Percentiles rank a stretch among this genome's conserved stretches.
These are phyloP conservation scores for Drosophila orosa DNA, from an alignment of 1,140 invertebrate species.

Conservation along the genomic window DNA sequence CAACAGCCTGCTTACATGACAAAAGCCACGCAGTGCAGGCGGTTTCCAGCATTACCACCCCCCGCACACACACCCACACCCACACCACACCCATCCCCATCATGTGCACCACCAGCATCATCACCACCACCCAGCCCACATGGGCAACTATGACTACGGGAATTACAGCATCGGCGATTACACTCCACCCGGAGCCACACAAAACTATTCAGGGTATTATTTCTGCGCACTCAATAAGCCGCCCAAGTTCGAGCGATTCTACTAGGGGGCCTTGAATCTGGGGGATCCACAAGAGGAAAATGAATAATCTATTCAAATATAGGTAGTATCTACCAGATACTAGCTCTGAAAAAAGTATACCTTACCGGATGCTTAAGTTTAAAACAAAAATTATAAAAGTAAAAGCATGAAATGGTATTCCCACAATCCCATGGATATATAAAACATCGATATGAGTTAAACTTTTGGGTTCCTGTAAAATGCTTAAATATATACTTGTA, in stretches of 20 bases:
- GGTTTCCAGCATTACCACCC: conserved; percentile 83
- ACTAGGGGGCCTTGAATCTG: conserved; percentile 43
- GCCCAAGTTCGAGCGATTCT: conserved; percentile 82
- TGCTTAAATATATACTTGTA: not conserved
- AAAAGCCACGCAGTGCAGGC: conserved; percentile 83
- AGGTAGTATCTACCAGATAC: conserved; percentile 28
- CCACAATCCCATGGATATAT: conserved; percentile 11
- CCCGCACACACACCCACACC: conserved; percentile 54
- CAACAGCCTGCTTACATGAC: conserved; percentile 86
- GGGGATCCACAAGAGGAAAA: not conserved
- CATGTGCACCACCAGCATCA: conserved; percentile 41
- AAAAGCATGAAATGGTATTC: not conserved
- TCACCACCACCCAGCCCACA: conserved; percentile 58
- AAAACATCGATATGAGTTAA: not conserved
- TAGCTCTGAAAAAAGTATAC: conserved; percentile 1
- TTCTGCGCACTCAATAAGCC: conserved; percentile 84
- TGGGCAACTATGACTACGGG: conserved; percentile 77
- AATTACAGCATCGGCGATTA: conserved; percentile 83
- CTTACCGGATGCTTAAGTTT: not conserved
- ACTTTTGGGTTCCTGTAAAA: conserved; percentile 1
- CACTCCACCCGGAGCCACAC: conserved; percentile 82
- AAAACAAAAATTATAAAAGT: not conserved
- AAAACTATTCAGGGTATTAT: conserved; percentile 84
- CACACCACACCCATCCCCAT: conserved; percentile 43
- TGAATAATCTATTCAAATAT: not conserved